Base-by-base conservation (phyloP, 2,113 vertebrate genomes). In the Brachypteracias leptosomus region DNA sequence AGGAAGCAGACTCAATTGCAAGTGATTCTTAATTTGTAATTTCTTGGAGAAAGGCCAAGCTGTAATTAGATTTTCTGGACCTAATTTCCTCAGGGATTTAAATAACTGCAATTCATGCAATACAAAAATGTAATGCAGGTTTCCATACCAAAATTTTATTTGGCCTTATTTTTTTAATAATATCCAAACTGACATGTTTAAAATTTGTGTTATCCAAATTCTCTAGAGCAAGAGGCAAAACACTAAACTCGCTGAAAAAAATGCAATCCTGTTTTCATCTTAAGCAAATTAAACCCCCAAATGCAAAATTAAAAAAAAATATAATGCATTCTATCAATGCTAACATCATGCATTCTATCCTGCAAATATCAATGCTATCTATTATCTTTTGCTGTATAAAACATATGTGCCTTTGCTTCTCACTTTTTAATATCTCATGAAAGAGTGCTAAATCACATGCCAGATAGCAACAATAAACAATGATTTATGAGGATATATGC, bases 21-120 rank as follows among this genome's bases (percentile, higher is more conserved):
- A 89, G 25, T 0, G 1, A 68, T 65, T 83, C 66, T 85, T 91
- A 61, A 91, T 79, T 85, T 82, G 72, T 3, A 81, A 82, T 73
- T 89, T 93, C 49, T 96, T 94, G 87, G 70, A 91, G 74, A 89
- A 94, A 82, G 28, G 49, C 77, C 89, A 91, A 31, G 13, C 31
- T 58, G 21, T 89, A 85, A 93, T 79, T 89, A 94, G 80, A 85
- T 85, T 95, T 91, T 91, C 28, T 79, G 66, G 85, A 68, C 25
- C 59, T 68, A 65, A 91, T 94, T 95, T 95, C 89, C 61, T 68
- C 10, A 70, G 81, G 16, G 89, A 82, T 91, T 95, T 85, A 44
- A 75, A 38, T 82, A 88, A 81, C 36, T 71, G 20, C 38, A 86
- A 83, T 67, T 63, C 13, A 70, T 22, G 49, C 49, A 51, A 51